phyloP scores from a whole-genome alignment of 2,888 invertebrate genomes.

The Acrobasis repandana region DNA sequence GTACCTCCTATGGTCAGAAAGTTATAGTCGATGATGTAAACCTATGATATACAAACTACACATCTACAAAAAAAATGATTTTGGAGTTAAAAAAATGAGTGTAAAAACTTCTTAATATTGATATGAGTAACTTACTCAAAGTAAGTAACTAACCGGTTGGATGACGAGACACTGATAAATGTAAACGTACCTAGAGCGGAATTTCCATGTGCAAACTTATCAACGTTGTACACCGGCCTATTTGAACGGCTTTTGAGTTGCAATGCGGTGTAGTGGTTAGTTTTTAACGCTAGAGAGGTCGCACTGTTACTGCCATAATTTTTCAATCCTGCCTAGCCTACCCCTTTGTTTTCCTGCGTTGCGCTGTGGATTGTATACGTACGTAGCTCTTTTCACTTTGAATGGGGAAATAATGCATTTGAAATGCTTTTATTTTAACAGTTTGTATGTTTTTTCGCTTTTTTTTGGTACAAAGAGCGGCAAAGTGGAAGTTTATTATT shows the following conservation, averaged over 20 bases:
- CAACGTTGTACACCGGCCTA: conserved; percentile 7
- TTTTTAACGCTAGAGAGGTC: conserved; percentile 27
- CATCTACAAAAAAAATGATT: no score
- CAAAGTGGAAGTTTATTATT: no score
- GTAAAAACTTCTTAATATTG: no score
- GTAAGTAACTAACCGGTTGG: no score
- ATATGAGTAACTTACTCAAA: no score
- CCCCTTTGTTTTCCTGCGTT: conserved; percentile 14
- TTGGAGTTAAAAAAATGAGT: no score
- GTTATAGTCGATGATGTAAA: no score
- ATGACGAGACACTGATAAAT: background rate
- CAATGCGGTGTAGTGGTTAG: conserved; percentile 23
- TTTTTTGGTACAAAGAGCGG: no score
- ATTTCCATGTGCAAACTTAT: background rate
- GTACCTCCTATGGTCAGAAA: no score
- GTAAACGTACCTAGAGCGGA: background rate
- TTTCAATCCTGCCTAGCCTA: conserved; percentile 5
- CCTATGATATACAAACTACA: no score
- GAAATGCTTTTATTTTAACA: background rate
- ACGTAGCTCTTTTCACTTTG: background rate
- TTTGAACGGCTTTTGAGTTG: conserved; percentile 13
- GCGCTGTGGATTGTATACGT: background rate
- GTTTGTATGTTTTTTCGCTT: no score
- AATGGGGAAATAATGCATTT: background rate
- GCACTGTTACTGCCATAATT: conserved; percentile 17